Conservation (phyloP, 2,888 invertebrate genomes). For the Dasysyrphus tricinctus region DNA sequence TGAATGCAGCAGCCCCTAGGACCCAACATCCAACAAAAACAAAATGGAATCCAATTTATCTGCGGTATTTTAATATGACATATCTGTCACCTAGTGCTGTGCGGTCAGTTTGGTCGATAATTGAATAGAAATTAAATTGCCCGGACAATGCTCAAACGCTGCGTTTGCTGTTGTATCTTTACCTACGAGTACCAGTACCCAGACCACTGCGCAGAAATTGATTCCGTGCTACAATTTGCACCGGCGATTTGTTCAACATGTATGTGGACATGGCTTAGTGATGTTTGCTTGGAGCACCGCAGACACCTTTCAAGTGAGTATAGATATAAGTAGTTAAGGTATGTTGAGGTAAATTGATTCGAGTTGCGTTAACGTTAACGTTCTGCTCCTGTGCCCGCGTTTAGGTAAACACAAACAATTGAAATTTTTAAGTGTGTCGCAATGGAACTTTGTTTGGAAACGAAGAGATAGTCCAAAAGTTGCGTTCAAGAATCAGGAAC, state of each 20-base stretch:
- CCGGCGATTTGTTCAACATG: constrained; percentile 71
- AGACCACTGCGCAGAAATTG: constrained; percentile 48
- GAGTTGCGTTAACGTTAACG: constrained; percentile 33
- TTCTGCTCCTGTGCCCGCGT: constrained; percentile 6
- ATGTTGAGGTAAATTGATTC: constrained; percentile 30
- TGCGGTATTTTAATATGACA: constrained; percentile 73
- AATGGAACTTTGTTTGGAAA: constrained; percentile 41
- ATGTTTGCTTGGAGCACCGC: constrained; percentile 54
- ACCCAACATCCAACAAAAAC: constrained; percentile 21
- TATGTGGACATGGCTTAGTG: constrained; percentile 70
- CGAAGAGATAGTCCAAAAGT: constrained; percentile 1
- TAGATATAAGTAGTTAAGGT: not conserved
- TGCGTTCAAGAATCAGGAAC: constrained; percentile 23
- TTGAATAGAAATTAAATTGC: constrained; percentile 75
- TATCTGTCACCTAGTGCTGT: constrained; percentile 70
- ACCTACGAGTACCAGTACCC: not conserved
- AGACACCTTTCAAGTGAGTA: constrained; percentile 14
- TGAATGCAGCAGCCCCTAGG: not conserved
- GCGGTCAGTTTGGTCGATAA: constrained; percentile 63
- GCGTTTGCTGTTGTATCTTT: not conserved
- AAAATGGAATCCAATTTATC: constrained; percentile 71
- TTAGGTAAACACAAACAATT: constrained; percentile 46
- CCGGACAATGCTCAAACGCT: constrained; percentile 59
- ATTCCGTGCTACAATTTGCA: constrained; percentile 74
- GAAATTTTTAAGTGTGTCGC: constrained; percentile 55